A percentile compares a stretch with the other conserved stretches of the same genome.
phyloP scores from a whole-genome alignment of 2,797 vertebrate genomes.

The Telmatherina bonti region DNA sequence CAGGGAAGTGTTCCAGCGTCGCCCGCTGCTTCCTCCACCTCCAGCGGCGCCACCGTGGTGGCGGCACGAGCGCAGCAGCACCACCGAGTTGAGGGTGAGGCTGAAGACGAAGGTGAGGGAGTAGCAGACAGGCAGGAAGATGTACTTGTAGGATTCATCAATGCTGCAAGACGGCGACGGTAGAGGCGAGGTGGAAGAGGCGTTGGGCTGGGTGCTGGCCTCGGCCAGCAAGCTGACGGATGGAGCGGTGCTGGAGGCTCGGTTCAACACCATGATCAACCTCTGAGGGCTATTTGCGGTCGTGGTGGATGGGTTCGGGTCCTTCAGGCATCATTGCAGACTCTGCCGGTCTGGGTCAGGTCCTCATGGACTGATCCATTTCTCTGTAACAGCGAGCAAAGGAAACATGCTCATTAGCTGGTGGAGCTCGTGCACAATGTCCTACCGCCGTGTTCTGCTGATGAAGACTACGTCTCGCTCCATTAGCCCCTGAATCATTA shows the following conservation, averaged over 20 bases:
- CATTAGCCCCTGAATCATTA: conserved; percentile 82
- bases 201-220: conserved; percentile 23
- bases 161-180: conserved; percentile 77
- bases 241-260: conserved; percentile 34
- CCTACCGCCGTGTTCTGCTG: conserved; percentile 71
- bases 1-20: conserved; percentile 86
- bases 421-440: conserved; percentile 62
- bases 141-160: conserved; percentile 88
- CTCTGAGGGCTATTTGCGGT: conserved; percentile 26
- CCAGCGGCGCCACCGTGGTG: conserved; percentile 32
- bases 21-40: too few species aligned
- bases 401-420: conserved; percentile 55
- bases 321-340: conserved; percentile 46
- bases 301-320: conserved; percentile 5
- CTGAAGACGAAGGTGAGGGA: conserved; percentile 87
- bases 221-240: neutral
- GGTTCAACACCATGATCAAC: conserved; percentile 56
- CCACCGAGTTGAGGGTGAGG: conserved; percentile 85
- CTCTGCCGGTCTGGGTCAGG: neutral
- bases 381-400: conserved; percentile 36
- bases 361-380: neutral
- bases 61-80: conserved; percentile 83
- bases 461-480: conserved; percentile 78
- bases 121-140: conserved; percentile 88
- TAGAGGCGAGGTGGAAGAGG: conserved; percentile 24